A percentile compares a stretch with the other conserved stretches of the same genome.
Evolutionary conservation across 2,797 vertebrate species (phyloP).

Genomic region (Anguilla anguilla): DNA sequence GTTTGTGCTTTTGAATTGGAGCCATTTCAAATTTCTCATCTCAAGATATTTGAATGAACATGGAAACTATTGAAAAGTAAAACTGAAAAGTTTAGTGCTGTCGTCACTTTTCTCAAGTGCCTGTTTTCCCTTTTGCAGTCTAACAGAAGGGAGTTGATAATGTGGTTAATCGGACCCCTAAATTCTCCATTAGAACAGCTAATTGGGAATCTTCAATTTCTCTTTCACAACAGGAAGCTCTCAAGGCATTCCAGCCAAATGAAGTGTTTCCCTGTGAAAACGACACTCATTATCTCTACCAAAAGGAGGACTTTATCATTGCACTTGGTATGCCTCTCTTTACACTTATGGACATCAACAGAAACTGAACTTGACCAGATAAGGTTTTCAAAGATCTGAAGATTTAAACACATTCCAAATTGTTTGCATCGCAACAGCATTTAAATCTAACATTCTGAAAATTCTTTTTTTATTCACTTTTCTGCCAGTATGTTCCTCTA

Average conservation of each 20-base stretch:
- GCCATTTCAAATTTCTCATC: too few relatives aligned
- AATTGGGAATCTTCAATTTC: neutral
- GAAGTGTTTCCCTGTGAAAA: slow-evolving; percentile 69
- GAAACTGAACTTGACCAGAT: neutral
- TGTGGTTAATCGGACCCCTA: neutral
- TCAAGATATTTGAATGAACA: too few relatives aligned
- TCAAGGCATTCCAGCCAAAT: slow-evolving; percentile 45
- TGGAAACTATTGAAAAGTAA: too few relatives aligned
- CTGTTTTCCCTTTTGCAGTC: neutral
- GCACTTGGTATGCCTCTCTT: slow-evolving; percentile 55
- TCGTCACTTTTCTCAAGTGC: too few relatives aligned
- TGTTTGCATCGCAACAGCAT: too few relatives aligned
- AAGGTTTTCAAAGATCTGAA: too few relatives aligned
- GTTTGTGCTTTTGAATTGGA: too few relatives aligned
- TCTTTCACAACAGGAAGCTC: slow-evolving; percentile 47
- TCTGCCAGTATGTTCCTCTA: too few relatives aligned
- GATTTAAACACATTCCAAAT: too few relatives aligned
- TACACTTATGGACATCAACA: neutral
- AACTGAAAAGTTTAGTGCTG: too few relatives aligned
- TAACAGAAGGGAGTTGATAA: neutral
- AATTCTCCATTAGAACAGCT: neutral
- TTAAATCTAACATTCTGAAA: too few relatives aligned
- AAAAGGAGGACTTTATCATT: slow-evolving; percentile 64
- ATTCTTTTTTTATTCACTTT: too few relatives aligned
- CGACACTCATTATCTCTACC: slow-evolving; percentile 57